phyloP scores from a whole-genome alignment of 2,888 invertebrate species.

The Athalia cordata region DNA sequence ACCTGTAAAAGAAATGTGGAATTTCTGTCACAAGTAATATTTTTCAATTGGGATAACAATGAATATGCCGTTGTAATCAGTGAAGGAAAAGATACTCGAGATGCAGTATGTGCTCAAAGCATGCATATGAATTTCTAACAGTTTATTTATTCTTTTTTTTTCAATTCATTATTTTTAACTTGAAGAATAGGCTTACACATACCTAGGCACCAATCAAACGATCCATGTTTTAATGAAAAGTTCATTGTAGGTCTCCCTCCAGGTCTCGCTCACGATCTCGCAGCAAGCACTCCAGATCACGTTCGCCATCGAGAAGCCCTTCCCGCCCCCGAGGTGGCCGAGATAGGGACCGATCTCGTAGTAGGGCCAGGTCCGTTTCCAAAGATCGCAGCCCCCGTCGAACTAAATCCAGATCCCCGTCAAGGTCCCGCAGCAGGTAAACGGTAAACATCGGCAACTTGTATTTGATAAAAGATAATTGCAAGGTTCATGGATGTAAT shows the following conservation, averaged over 20 bases:
- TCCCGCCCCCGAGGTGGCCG: constrained; percentile 74
- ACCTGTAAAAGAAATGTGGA: not conserved
- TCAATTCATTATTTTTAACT: constrained; percentile 7
- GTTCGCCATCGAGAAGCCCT: constrained; percentile 81
- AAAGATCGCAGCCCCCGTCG: constrained; percentile 67
- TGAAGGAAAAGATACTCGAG: not conserved
- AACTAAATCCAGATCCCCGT: constrained; percentile 67
- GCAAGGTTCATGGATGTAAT: not conserved
- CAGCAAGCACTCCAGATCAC: constrained; percentile 74
- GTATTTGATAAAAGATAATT: constrained; percentile 13
- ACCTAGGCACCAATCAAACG: constrained; percentile 43
- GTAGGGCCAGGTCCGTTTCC: constrained; percentile 66
- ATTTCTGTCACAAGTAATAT: not conserved
- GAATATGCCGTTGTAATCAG: constrained; percentile 3
- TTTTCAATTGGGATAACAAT: not conserved
- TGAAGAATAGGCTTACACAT: not conserved
- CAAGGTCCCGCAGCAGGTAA: constrained; percentile 69
- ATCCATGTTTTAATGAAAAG: constrained; percentile 48
- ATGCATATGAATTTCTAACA: constrained; percentile 28
- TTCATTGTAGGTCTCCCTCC: constrained; percentile 65
- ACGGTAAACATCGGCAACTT: constrained; percentile 46
- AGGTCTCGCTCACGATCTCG: constrained; percentile 72
- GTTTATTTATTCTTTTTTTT: not conserved
- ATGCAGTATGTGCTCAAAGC: constrained; percentile 24
- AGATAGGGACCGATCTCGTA: constrained; percentile 63